phyloP scores from a whole-genome alignment of 2,113 vertebrate genomes.

The Macaca nemestrina region DNA sequence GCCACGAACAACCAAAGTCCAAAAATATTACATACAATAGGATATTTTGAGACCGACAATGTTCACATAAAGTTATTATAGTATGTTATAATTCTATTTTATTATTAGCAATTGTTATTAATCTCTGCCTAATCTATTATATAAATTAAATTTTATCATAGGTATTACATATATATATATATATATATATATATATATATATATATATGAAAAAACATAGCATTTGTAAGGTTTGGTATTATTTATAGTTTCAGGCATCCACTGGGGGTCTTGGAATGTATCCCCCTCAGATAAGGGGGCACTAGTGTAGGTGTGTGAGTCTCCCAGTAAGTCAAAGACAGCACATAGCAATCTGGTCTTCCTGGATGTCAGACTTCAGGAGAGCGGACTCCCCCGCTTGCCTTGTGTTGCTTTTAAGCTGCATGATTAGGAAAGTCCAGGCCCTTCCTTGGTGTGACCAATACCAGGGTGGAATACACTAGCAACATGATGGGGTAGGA shows the following conservation, averaged over 20 bases:
- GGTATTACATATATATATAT: neutral
- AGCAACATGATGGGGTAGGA: neutral
- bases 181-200: too few relatives aligned
- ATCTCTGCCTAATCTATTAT: neutral
- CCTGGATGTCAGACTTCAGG: neutral
- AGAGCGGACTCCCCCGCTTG: neutral
- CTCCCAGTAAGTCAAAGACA: neutral
- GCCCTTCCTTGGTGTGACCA: neutral
- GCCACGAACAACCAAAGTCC: neutral
- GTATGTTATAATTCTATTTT: neutral
- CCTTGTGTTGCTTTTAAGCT: neutral
- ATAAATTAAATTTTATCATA: neutral
- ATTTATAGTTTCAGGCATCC: neutral
- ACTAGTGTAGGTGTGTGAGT: neutral
- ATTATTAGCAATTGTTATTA: neutral
- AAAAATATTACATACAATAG: neutral
- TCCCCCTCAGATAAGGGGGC: neutral
- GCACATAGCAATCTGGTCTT: neutral
- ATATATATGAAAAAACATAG: neutral
- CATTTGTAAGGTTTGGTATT: neutral
- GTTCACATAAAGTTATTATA: neutral
- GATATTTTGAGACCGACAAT: neutral
- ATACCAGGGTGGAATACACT: neutral
- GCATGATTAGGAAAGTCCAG: neutral
- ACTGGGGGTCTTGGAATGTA: neutral